Percentiles rank a stretch among this genome's conserved stretches.
These are phyloP conservation scores for Daubentonia madagascariensis DNA, from an alignment of 2,113 vertebrate species.

Conservation along the genomic window DNA sequence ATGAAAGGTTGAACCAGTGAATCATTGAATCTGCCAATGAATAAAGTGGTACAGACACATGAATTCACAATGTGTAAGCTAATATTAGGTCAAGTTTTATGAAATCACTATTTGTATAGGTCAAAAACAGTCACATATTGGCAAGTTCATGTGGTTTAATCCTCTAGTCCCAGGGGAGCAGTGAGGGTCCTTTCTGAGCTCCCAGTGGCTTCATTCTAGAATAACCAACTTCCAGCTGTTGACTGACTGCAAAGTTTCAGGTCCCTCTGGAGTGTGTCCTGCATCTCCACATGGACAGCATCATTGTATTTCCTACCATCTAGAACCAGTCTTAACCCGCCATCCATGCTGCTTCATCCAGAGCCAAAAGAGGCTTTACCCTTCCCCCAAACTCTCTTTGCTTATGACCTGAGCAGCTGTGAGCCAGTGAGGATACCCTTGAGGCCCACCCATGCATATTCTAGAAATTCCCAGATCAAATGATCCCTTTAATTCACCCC, in stretches of 20 bases:
- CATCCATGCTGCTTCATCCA: neutral
- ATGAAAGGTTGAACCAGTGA: neutral
- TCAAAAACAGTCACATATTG: neutral
- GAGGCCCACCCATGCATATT: neutral
- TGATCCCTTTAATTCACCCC: neutral
- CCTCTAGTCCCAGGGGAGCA: neutral
- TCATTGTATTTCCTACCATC: neutral
- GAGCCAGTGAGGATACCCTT: neutral
- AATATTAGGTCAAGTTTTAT: neutral
- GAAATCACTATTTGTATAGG: neutral
- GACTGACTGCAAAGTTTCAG: neutral
- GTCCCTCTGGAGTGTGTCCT: neutral
- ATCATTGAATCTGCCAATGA: neutral
- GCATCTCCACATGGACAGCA: neutral
- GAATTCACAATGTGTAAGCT: neutral
- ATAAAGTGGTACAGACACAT: neutral
- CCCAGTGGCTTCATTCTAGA: neutral
- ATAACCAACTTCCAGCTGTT: neutral
- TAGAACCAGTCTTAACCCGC: neutral
- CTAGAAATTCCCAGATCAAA: neutral
- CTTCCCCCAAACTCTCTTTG: accelerated
- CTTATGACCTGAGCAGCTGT: neutral
- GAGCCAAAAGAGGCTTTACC: neutral
- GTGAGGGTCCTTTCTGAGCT: neutral
- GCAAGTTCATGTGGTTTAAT: neutral